Evolutionary conservation across 2,888 invertebrate genomes (phyloP), one percentile per base, ranked within the genome.

Genomic region (Drosophila subquinaria): DNA sequence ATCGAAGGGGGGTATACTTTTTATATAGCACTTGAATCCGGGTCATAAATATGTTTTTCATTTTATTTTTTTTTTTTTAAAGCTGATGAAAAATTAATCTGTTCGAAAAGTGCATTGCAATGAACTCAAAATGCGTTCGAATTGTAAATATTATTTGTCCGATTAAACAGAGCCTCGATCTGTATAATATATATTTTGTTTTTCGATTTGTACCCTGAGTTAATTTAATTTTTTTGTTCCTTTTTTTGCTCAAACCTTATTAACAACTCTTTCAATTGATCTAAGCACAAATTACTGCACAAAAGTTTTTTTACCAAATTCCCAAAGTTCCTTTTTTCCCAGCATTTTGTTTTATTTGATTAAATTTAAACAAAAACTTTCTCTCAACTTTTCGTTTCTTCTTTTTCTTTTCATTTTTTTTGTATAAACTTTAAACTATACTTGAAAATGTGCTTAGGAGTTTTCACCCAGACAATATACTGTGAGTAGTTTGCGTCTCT

Each of bases 401-500:
- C 76, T 79, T 76, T 86, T 83, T 73, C 76, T 90, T 85, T 89
- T 90, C 83, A 87, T 81, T 78, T 81, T 83, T 59, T 69, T 69
- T 74, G 23, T 66, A 52, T 60, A 64, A 38, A 80, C 56, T 51
- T 73, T 73, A 71, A 75, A 78, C 69, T 59, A 73, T 84, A 84
- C 78, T 62, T 73, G 63, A 69, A 33, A 38, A 63, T 76, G 76
- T 74, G 79, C 71, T 82, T 92, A 92, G 92, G 92, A 92, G 89
- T 92, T 92, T 91, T 92, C 92, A 91, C 80, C 92, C 89, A 92
- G 91, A 81, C 92, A 92, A 91, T 92, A 92, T 92, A 92, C 92
- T 92, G 92, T 92, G 92, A 92, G 92, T 92, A 92, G 91, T 69
- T 69, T 51, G 50, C 62, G 61, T 62, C 73, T 57, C 57, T 69